Evolutionary conservation across 30 jellyfish, hydroid and myxozoan species (phyloP).

Genomic region (Aurelia sp.): DNA sequence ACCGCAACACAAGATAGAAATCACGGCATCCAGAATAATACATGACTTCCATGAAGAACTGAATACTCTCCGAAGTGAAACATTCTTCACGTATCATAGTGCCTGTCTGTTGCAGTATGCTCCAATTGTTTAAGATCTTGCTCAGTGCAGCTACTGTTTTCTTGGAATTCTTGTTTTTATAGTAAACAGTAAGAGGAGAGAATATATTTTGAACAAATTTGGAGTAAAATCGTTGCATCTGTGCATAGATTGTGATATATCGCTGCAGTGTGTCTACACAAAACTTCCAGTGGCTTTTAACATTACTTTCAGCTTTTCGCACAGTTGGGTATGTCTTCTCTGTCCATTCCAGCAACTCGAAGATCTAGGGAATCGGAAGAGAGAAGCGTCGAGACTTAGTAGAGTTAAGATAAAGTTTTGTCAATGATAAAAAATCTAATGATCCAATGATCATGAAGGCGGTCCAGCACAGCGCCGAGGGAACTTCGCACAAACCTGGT

Average conservation of each 20-base stretch:
- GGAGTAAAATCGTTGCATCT: conserved; percentile 65
- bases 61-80: conserved; percentile 65
- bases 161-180: conserved; percentile 27
- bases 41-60: conserved; percentile 71
- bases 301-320: conserved; percentile 15
- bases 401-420: too few relatives aligned
- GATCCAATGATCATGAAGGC: too few relatives aligned
- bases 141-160: conserved; percentile 41
- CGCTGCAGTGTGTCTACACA: conserved; percentile 60
- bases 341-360: conserved; percentile 67
- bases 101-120: conserved; percentile 60
- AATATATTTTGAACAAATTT: conserved; percentile 50
- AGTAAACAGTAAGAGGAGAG: conserved; percentile 59
- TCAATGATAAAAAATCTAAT: too few relatives aligned
- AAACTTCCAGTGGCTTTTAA: conserved; percentile 63
- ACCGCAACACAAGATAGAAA: conserved; percentile 64
- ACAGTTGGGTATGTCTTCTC: conserved; percentile 61
- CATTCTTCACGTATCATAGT: conserved; percentile 36
- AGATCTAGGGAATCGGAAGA: conserved; percentile 20
- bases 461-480: too few relatives aligned
- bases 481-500: too few relatives aligned
- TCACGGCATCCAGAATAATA: conserved; percentile 63
- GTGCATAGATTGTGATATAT: conserved; percentile 57
- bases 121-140: conserved; percentile 53
- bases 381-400: too few relatives aligned